A percentile compares a stretch with the other conserved stretches of the same genome.
Evolutionary conservation across 1,140 invertebrate genomes (phyloP).

Genomic region (Physella acuta): DNA sequence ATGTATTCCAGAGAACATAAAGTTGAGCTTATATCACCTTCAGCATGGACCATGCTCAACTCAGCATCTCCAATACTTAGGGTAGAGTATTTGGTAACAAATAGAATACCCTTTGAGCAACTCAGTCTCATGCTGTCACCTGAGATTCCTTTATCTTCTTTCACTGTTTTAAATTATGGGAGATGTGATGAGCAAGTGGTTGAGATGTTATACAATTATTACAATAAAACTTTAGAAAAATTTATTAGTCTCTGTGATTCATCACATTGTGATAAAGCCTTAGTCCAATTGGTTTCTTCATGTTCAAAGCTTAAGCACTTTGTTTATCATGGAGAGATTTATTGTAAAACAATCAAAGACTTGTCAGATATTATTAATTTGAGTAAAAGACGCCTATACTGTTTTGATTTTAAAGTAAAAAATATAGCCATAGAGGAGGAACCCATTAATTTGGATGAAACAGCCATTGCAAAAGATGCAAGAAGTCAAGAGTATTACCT

Average conservation of each 20-base stretch:
- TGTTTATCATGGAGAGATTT: conserved; percentile 1
- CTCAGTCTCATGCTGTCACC: conserved; percentile 3
- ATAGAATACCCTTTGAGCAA: conserved; percentile 7
- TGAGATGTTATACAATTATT: neutral
- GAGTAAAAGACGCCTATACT: neutral
- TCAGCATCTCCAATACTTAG: neutral
- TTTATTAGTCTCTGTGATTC: conserved; percentile 19
- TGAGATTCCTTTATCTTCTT: neutral
- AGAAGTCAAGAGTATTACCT: conserved; percentile 10
- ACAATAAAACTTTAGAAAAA: neutral
- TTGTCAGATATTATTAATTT: conserved; percentile 9
- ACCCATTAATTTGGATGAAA: neutral
- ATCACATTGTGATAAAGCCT: conserved; percentile 7
- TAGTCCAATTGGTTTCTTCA: neutral
- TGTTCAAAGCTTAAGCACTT: conserved; percentile 3
- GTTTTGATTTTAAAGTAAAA: conserved; percentile 13
- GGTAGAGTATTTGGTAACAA: conserved; percentile 10
- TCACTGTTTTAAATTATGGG: conserved; percentile 11
- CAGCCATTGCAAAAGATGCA: neutral
- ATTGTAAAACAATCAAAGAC: conserved; percentile 3
- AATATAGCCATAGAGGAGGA: conserved; percentile 3
- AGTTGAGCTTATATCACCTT: neutral
- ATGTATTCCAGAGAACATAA: conserved; percentile 7
- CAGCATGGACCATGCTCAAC: neutral
- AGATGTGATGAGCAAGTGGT: conserved; percentile 6